A percentile compares a stretch with the other conserved stretches of the same genome.
These are phyloP conservation scores for Luidia sarsii DNA, from an alignment of 53 echinoderm and acorn worm species.

Conservation along the genomic window DNA sequence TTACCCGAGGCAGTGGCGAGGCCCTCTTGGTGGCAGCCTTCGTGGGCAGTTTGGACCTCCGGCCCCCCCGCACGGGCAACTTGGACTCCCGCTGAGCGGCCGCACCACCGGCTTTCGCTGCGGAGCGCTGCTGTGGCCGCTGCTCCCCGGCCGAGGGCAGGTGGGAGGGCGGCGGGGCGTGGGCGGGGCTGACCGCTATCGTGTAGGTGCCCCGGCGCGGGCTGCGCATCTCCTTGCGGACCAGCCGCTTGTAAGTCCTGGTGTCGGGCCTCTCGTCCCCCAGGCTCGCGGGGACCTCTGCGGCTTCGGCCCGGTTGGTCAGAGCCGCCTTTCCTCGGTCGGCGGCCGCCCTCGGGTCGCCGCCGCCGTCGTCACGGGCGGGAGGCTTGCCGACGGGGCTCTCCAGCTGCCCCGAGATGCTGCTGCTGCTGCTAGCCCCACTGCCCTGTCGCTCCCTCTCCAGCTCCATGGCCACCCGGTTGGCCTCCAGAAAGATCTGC, in stretches of 20 bases:
- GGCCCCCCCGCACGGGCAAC: conserved; percentile 41
- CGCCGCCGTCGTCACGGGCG: not conserved
- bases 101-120: not conserved
- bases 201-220: conserved; percentile 60
- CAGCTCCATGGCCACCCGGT: conserved; percentile 68
- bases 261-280: not conserved
- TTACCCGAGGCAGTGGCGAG: not conserved
- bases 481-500: conserved; percentile 89
- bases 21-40: conserved; percentile 43
- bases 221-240: conserved; percentile 58
- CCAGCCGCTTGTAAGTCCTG: conserved; percentile 37
- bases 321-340: not conserved
- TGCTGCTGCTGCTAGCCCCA: not conserved
- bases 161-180: conserved; percentile 35
- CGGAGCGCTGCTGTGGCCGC: not conserved
- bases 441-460: conserved; percentile 46
- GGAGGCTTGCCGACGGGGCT: not conserved
- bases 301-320: not conserved
- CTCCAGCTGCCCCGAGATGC: not conserved
- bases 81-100: conserved; percentile 24
- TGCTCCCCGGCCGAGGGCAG: conserved; percentile 17
- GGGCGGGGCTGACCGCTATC: conserved; percentile 29
- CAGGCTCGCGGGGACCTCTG: no score
- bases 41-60: conserved; percentile 40
- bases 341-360: not conserved